These are phyloP conservation scores for Folsomia candida DNA, from an alignment of 2,888 invertebrate species.

Conservation along the genomic window DNA sequence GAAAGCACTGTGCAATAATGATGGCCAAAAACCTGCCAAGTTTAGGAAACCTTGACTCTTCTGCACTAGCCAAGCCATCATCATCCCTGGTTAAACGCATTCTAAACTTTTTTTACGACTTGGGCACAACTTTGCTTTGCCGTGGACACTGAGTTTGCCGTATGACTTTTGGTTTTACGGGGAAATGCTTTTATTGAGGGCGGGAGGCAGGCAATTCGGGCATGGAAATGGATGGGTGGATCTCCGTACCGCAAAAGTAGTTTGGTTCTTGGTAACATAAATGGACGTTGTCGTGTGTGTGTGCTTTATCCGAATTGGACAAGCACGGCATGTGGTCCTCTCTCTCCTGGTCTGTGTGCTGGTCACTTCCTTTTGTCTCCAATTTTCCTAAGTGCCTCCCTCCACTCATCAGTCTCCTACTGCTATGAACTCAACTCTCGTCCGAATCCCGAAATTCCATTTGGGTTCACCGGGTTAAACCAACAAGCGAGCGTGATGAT, in stretches of 20 bases:
- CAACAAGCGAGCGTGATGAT: neutral
- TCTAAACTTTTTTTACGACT: slow-evolving; percentile 7
- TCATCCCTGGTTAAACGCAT: slow-evolving; percentile 1
- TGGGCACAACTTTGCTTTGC: neutral
- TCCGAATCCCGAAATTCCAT: neutral
- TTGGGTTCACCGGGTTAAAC: neutral
- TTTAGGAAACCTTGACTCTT: neutral
- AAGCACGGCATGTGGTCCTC: slow-evolving; percentile 10
- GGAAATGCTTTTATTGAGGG: slow-evolving; percentile 33
- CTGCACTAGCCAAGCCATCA: neutral
- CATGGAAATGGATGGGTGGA: slow-evolving; percentile 29
- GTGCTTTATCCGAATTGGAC: neutral
- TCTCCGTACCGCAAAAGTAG: neutral
- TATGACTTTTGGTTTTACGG: slow-evolving; percentile 23
- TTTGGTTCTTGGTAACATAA: neutral
- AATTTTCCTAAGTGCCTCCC: slow-evolving; percentile 30
- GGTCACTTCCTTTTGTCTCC: slow-evolving; percentile 30
- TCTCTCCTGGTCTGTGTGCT: no score
- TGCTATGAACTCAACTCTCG: neutral
- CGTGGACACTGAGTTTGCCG: neutral
- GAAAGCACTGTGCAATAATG: no score
- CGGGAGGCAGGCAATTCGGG: slow-evolving; percentile 22
- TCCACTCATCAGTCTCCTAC: slow-evolving; percentile 24
- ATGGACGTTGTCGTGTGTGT: neutral
- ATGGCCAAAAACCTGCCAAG: no score